phyloP scores from a whole-genome alignment of 1,140 invertebrate genomes.

The Pogonus chalceus region DNA sequence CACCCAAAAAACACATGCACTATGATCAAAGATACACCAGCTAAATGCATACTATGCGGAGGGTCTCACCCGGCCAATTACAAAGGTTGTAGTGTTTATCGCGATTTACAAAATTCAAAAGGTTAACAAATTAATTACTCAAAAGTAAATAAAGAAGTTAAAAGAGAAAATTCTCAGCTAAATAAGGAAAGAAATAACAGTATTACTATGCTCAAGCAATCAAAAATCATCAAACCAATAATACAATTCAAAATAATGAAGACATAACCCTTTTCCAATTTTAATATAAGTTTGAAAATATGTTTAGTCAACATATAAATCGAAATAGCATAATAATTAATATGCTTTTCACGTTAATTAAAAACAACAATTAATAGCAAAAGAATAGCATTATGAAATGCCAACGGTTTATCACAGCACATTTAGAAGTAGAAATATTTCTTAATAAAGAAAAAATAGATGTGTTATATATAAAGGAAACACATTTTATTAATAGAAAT shows the following conservation, averaged over 20 bases:
- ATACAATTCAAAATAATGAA: too few species aligned
- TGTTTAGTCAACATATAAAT: not conserved
- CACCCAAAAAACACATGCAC: slow-evolving; percentile 32
- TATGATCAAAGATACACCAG: slow-evolving; percentile 23
- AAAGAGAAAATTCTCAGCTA: too few species aligned
- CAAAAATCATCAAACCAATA: too few species aligned
- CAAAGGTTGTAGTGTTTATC: slow-evolving; percentile 27
- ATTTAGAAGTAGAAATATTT: not conserved
- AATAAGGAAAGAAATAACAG: too few species aligned
- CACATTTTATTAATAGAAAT: not conserved
- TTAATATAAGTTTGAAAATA: not conserved
- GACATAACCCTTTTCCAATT: too few species aligned
- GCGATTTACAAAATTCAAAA: slow-evolving; percentile 18
- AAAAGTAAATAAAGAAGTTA: too few species aligned
- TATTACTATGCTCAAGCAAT: too few species aligned
- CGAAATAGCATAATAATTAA: not conserved
- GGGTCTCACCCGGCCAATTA: slow-evolving; percentile 33
- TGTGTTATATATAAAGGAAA: not conserved
- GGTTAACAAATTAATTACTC: too few species aligned
- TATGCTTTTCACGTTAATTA: not conserved
- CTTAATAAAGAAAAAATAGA: not conserved
- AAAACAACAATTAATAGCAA: not conserved
- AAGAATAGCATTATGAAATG: not conserved
- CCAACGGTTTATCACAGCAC: not conserved
- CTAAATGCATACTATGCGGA: slow-evolving; percentile 28